phyloP scores from a whole-genome alignment of 1,140 invertebrate genomes.

The Drosophila oshimai region DNA sequence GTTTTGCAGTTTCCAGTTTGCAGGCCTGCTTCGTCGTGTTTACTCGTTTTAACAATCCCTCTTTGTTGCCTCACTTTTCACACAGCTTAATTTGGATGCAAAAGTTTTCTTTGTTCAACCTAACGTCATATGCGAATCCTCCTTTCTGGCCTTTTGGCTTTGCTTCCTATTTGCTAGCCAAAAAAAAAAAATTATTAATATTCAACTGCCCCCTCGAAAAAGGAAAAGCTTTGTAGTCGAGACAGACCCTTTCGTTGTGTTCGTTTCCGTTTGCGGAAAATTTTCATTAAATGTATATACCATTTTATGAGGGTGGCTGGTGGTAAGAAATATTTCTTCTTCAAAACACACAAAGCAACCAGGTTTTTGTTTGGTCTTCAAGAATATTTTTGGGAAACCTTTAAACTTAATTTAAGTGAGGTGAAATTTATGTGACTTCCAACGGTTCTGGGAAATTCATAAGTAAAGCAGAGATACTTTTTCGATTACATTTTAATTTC shows the following conservation, averaged over 20 bases:
- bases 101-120: slow-evolving; percentile 39
- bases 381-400: not conserved
- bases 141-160: slow-evolving; percentile 24
- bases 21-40: slow-evolving; percentile 27
- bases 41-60: slow-evolving; percentile 24
- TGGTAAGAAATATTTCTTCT: not conserved
- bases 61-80: slow-evolving; percentile 17
- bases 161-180: slow-evolving; percentile 30
- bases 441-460: too few species aligned
- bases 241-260: slow-evolving; percentile 13
- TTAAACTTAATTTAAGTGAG: not conserved
- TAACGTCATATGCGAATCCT: slow-evolving; percentile 36
- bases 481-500: too few species aligned
- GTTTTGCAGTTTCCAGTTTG: slow-evolving; percentile 39
- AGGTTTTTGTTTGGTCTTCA: not conserved
- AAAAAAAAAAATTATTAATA: slow-evolving; percentile 5
- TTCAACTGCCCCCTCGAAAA: slow-evolving; percentile 13
- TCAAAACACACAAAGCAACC: slow-evolving; percentile 1
- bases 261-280: slow-evolving; percentile 26
- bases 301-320: slow-evolving; percentile 7
- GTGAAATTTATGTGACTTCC: not conserved
- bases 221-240: not conserved
- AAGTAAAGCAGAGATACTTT: too few species aligned
- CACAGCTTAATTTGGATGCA: slow-evolving; percentile 36
- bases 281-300: slow-evolving; percentile 35